Conservation (phyloP, 2,888 invertebrate genomes). For the Metallyticus violacea region DNA sequence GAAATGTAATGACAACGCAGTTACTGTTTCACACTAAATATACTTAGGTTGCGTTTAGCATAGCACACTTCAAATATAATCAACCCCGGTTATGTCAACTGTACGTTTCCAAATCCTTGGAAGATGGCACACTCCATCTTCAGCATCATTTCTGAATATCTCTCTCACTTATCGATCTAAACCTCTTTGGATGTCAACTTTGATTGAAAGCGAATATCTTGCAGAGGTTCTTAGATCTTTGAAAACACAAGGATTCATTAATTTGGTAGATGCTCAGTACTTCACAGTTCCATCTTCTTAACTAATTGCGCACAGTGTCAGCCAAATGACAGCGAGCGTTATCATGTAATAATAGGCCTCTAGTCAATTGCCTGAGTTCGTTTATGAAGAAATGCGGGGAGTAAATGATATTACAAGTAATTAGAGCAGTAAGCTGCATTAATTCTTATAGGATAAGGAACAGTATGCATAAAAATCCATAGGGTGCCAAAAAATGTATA, state of each 20-base stretch:
- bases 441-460: not conserved
- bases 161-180: not conserved
- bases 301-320: not conserved
- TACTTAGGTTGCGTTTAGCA: too few species aligned
- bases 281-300: not conserved
- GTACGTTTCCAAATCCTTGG: too few species aligned
- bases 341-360: not conserved
- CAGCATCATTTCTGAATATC: too few species aligned
- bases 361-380: not conserved
- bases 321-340: not conserved
- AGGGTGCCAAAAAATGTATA: too few species aligned
- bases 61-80: too few species aligned
- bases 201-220: too few species aligned
- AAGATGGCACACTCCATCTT: not conserved
- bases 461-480: not conserved
- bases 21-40: too few species aligned
- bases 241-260: not conserved
- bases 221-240: not conserved
- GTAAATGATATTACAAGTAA: not conserved
- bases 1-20: too few species aligned
- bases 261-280: not conserved
- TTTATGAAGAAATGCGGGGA: not conserved
- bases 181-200: not conserved
- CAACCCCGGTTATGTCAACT: too few species aligned
- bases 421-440: not conserved